A percentile compares a stretch with the other conserved stretches of the same genome.
phyloP scores from a whole-genome alignment of 2,888 invertebrate species.

The Ophonus ardosiacus region DNA sequence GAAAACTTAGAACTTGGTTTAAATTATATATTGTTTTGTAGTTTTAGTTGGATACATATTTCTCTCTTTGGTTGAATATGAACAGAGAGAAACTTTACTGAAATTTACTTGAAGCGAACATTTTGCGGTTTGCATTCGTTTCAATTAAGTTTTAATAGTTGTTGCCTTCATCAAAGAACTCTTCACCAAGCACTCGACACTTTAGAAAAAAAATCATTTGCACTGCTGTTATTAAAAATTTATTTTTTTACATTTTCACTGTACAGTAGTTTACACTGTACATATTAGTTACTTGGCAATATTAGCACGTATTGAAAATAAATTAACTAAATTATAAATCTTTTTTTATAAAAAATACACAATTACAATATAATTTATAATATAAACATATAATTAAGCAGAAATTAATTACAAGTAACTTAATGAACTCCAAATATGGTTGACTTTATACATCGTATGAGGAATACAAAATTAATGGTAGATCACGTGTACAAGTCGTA shows the following conservation, averaged over 20 bases:
- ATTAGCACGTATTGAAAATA: neutral
- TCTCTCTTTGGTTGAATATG: constrained; percentile 19
- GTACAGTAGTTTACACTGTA: neutral
- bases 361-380: constrained; percentile 31
- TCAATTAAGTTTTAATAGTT: constrained; percentile 38
- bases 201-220: neutral
- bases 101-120: constrained; percentile 9
- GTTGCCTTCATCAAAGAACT: constrained; percentile 9
- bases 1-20: constrained; percentile 34
- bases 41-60: constrained; percentile 15
- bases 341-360: neutral
- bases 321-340: constrained; percentile 19
- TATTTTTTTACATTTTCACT: neutral
- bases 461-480: neutral
- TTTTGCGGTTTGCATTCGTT: constrained; percentile 20
- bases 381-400: constrained; percentile 29
- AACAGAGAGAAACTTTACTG: neutral
- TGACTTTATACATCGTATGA: neutral
- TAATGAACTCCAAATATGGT: constrained; percentile 37
- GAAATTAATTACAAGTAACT: constrained; percentile 26
- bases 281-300: neutral
- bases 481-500: neutral
- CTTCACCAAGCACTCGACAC: neutral
- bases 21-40: constrained; percentile 39
- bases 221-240: neutral